Evolutionary conservation across 2,888 invertebrate species (phyloP), one percentile per base, ranked within the genome.

Genomic region (Nymphalis c-album): DNA sequence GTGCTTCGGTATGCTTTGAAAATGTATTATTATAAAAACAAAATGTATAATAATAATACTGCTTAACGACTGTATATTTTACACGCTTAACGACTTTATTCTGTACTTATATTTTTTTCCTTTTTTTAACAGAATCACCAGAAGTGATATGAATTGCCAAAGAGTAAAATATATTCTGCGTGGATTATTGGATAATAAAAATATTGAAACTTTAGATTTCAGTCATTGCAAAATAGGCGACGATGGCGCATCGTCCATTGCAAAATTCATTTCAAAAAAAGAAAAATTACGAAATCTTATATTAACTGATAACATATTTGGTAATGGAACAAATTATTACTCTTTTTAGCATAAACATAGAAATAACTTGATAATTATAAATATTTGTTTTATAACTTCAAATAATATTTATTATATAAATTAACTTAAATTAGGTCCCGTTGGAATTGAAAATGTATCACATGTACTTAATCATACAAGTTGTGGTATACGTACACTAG

Each of bases 151-250:
- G 82, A 89, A 91, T 75, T 92, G 92, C 64, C 88, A 87, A 77
- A 85, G 82, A 77, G 77, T 90, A 0, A 93, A 89, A 78, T 89
- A 88, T 71, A 82, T 93, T 69, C 79, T 93, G 51, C 86, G 91
- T 4, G 91, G 91, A 35, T 70, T 93, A 67, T 80, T 82, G 47
- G 88, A 90, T 55, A 86, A 81, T 71, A 76, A 81, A 71, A 79
- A 88, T 74, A 74, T 95, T 60, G 88, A 92, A 67, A 93, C 93
- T 58, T 75, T 95, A 58, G 94, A 95, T 81, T 92, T 95, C 63
- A 94, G 95, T 61, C 94, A 95, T 76, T 95, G 95, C 78, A 92
- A 93, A 78, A 92, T 95, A 69, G 91, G 86, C 0, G 93, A 95
- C 76, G 87, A 90, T 18, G 95, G 95, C 0, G 93, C 93, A 5